These are phyloP conservation scores for Epinephelus awoara DNA, from an alignment of 2,797 vertebrate species.

Conservation along the genomic window DNA sequence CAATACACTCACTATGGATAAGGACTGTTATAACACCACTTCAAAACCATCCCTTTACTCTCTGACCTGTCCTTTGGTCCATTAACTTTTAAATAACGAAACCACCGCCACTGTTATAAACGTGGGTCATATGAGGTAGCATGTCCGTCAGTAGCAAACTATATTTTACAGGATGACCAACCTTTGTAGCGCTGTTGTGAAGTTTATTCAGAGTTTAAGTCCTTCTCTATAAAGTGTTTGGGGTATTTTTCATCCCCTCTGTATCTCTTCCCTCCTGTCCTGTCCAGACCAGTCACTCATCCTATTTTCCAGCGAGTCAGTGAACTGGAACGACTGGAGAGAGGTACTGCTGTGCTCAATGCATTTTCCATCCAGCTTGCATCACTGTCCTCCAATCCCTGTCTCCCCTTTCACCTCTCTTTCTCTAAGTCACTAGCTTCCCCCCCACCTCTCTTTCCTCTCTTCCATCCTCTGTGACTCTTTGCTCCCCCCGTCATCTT, in stretches of 20 bases:
- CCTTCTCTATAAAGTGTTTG: conserved; percentile 9
- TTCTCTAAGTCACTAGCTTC: conserved; percentile 23
- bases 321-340: conserved; percentile 59
- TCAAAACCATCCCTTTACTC: background rate
- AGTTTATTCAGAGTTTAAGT: background rate
- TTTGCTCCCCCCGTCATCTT: conserved; percentile 12
- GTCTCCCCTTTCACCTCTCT: conserved; percentile 46
- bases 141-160: background rate
- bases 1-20: no score
- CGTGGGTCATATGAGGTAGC: background rate
- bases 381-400: conserved; percentile 28
- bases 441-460: background rate
- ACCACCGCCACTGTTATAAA: background rate
- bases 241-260: conserved; percentile 21
- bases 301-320: conserved; percentile 54
- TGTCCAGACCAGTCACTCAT: conserved; percentile 35
- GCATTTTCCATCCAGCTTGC: conserved; percentile 34
- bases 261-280: conserved; percentile 29
- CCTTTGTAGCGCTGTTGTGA: conserved; percentile 2
- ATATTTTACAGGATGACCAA: background rate
- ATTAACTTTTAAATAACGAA: background rate
- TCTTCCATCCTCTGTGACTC: conserved; percentile 1
- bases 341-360: conserved; percentile 46
- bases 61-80: no score
- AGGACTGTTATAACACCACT: no score